phyloP scores from a whole-genome alignment of 2,797 vertebrate genomes.

The Anisognathus igniventris region DNA sequence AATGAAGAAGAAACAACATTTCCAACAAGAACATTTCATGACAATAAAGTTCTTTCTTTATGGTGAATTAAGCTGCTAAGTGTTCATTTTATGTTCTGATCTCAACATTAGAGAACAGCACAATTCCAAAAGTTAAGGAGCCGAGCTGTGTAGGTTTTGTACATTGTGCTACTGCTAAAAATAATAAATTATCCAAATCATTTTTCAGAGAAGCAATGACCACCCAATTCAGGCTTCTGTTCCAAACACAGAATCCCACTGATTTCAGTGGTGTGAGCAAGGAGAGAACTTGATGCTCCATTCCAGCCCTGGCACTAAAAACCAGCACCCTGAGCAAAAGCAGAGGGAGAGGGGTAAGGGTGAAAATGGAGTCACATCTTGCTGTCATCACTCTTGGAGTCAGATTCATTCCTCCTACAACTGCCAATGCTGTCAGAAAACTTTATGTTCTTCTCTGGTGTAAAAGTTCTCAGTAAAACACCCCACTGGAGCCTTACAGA shows the following conservation, averaged over 20 bases:
- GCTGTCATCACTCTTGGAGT: not conserved
- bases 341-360: not conserved
- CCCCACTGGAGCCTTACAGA: not conserved
- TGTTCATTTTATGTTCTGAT: slow-evolving; percentile 52
- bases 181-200: not conserved
- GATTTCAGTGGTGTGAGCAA: not conserved
- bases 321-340: not conserved
- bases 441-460: not conserved
- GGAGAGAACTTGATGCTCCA: not conserved
- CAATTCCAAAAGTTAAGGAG: slow-evolving; percentile 41
- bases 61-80: slow-evolving; percentile 64
- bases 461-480: not conserved
- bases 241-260: not conserved
- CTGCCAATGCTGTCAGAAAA: not conserved
- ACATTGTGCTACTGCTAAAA: not conserved
- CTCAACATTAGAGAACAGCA: slow-evolving; percentile 1
- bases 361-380: not conserved
- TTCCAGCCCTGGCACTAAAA: not conserved
- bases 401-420: not conserved
- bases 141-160: not conserved
- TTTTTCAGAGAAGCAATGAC: not conserved
- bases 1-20: slow-evolving; percentile 65
- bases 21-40: slow-evolving; percentile 43
- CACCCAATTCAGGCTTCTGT: not conserved
- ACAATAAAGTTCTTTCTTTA: slow-evolving; percentile 59